Conservation (phyloP, 2,888 invertebrate genomes). For the Lasioglossum oenotherae region DNA sequence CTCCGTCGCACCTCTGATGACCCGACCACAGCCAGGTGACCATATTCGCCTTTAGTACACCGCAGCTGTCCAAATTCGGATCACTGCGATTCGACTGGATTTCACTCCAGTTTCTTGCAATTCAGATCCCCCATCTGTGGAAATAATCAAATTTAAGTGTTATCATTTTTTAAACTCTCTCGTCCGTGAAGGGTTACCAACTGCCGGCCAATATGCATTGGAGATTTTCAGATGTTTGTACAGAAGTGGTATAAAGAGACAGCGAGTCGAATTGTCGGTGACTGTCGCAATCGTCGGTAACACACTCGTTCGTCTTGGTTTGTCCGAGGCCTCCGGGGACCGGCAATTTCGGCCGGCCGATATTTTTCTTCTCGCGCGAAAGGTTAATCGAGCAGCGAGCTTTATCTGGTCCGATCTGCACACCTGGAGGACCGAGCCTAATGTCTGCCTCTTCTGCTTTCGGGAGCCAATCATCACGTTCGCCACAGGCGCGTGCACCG, state of each 20-base stretch:
- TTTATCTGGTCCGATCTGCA: slow-evolving; percentile 71
- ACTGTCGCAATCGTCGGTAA: slow-evolving; percentile 33
- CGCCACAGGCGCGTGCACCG: slow-evolving; percentile 74
- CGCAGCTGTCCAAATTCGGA: background rate
- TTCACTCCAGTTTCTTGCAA: background rate
- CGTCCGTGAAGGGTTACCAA: background rate
- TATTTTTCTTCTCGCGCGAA: slow-evolving; percentile 70
- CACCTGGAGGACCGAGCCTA: slow-evolving; percentile 72
- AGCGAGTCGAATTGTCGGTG: slow-evolving; percentile 6
- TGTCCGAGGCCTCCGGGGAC: slow-evolving; percentile 12
- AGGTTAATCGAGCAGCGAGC: slow-evolving; percentile 72
- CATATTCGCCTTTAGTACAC: background rate
- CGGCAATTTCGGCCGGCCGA: slow-evolving; percentile 60
- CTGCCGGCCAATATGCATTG: background rate
- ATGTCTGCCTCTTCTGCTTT: slow-evolving; percentile 71
- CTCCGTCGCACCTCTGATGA: background rate
- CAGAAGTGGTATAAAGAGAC: background rate
- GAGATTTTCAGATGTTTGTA: background rate
- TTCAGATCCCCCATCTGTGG: background rate
- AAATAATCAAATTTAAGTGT: no score
- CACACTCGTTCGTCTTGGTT: slow-evolving; percentile 20
- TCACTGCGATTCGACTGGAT: background rate
- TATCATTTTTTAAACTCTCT: background rate
- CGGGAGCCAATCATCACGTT: slow-evolving; percentile 73
- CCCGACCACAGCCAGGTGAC: background rate